Evolutionary conservation across 2,113 vertebrate genomes (phyloP).

Genomic region (Alethe diademata): DNA sequence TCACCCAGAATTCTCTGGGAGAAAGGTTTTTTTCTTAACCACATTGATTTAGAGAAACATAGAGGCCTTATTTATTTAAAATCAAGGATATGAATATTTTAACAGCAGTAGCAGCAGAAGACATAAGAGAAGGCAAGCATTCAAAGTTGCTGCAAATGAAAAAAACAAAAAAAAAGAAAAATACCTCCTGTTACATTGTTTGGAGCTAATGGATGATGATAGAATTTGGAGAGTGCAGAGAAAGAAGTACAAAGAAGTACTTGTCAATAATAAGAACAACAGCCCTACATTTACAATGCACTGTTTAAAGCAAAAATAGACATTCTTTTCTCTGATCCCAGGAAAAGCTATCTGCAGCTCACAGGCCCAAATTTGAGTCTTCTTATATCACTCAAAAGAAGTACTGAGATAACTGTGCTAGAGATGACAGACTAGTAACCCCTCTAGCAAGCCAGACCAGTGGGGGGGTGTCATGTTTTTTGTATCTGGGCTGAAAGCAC

Average conservation of each 20-base stretch:
- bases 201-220: background rate
- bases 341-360: conserved; percentile 54
- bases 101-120: conserved; percentile 1
- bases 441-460: background rate
- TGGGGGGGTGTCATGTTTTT: conserved; percentile 18
- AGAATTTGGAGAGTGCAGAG: background rate
- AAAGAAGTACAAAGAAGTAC: background rate
- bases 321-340: conserved; percentile 50
- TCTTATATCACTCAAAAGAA: conserved; percentile 31
- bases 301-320: conserved; percentile 26
- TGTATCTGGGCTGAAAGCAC: background rate
- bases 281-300: conserved; percentile 7
- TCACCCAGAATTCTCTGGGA: conserved; percentile 12
- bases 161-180: background rate
- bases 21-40: background rate
- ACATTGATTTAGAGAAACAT: conserved; percentile 30
- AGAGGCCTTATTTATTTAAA: conserved; percentile 29
- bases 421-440: conserved; percentile 32
- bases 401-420: conserved; percentile 8
- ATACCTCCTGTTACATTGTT: background rate
- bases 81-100: conserved; percentile 31
- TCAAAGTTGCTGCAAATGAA: background rate
- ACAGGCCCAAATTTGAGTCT: conserved; percentile 21
- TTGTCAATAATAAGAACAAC: conserved; percentile 33
- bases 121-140: background rate